Evolutionary conservation across 2,113 vertebrate genomes (phyloP).

Genomic region (Mus musculus): DNA sequence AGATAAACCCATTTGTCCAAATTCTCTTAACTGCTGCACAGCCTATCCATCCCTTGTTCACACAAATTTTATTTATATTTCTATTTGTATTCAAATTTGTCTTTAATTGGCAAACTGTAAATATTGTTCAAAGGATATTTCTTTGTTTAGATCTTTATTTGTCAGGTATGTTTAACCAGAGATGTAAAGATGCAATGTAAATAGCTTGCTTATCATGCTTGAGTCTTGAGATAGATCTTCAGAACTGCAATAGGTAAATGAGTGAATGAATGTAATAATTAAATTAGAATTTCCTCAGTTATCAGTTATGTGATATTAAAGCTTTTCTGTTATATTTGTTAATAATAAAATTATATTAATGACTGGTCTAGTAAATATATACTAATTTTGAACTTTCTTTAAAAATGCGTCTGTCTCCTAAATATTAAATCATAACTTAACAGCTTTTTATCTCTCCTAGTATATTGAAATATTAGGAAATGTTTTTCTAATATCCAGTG

Average conservation of each 20-base stretch:
- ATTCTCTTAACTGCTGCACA: not conserved
- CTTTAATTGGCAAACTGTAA: not conserved
- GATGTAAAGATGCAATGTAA: not conserved
- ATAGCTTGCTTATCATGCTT: not conserved
- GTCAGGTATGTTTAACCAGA: not conserved
- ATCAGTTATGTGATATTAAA: not conserved
- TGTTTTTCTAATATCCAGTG: slow-evolving; percentile 36
- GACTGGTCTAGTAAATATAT: not conserved
- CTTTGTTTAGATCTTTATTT: not conserved
- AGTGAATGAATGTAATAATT: not conserved
- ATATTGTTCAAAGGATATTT: not conserved
- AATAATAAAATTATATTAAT: slow-evolving; percentile 21
- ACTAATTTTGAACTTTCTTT: slow-evolving; percentile 26
- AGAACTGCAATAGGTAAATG: not conserved
- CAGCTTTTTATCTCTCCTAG: not conserved
- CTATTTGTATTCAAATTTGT: not conserved
- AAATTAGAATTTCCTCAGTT: not conserved
- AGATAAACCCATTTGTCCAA: too few species aligned
- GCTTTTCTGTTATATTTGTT: not conserved
- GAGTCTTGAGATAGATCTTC: too few species aligned
- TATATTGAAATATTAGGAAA: slow-evolving; percentile 31
- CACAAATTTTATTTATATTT: not conserved
- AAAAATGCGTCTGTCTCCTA: not conserved
- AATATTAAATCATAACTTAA: slow-evolving; percentile 37
- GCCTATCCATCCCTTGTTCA: not conserved